These are phyloP conservation scores for Serranus cabrilla DNA, from an alignment of 2,797 vertebrate genomes.

Conservation along the genomic window DNA sequence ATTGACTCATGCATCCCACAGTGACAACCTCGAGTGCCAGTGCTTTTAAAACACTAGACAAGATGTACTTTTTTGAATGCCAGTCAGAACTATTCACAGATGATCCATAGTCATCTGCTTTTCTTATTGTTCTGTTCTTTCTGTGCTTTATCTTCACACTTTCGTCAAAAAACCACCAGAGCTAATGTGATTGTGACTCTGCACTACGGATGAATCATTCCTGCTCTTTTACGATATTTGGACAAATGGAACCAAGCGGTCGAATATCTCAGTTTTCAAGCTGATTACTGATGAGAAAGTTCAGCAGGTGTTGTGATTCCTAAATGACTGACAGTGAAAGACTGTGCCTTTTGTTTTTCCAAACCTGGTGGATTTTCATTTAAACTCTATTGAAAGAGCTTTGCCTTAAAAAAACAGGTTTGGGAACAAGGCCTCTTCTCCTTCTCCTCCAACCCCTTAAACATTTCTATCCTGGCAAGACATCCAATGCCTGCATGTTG, in stretches of 20 bases:
- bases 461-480: constrained; percentile 59
- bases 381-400: constrained; percentile 87
- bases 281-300: constrained; percentile 17
- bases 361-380: constrained; percentile 87
- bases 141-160: constrained; percentile 53
- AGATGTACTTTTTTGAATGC: constrained; percentile 53
- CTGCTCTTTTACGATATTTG: constrained; percentile 62
- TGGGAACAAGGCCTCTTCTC: constrained; percentile 67
- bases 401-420: constrained; percentile 94
- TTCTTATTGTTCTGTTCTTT: constrained; percentile 44
- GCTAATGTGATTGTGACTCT: constrained; percentile 73
- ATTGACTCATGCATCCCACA: constrained; percentile 27
- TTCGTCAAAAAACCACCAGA: constrained; percentile 62
- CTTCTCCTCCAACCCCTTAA: constrained; percentile 25
- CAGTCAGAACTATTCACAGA: constrained; percentile 41
- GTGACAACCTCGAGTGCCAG: constrained; percentile 64
- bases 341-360: constrained; percentile 88
- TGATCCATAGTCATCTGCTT: constrained; percentile 41
- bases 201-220: constrained; percentile 65
- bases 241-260: constrained; percentile 43
- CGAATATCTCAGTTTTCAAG: constrained; percentile 50
- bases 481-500: constrained; percentile 73
- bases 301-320: constrained; percentile 79
- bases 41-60: constrained; percentile 72
- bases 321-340: constrained; percentile 84